phyloP scores from a whole-genome alignment of 2,888 invertebrate genomes.

The Tachystola acroxantha region DNA sequence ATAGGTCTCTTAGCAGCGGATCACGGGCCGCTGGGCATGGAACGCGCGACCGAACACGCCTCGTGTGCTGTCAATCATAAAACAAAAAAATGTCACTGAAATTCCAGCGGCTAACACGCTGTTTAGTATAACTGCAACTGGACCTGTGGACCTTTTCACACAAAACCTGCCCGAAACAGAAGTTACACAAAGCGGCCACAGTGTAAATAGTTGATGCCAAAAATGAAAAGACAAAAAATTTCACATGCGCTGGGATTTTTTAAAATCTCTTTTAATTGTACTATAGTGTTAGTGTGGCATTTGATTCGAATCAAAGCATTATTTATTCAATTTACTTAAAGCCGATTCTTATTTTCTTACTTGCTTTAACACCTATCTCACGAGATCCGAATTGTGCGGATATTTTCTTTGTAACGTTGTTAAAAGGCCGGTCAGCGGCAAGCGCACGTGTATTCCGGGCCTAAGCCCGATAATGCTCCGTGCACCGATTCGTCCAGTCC shows the following conservation, averaged over 20 bases:
- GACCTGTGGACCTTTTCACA: slow-evolving; percentile 42
- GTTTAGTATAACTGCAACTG: slow-evolving; percentile 44
- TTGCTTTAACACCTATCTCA: neutral
- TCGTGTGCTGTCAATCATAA: slow-evolving; percentile 76
- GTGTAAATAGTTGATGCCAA: slow-evolving; percentile 25
- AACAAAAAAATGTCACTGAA: slow-evolving; percentile 60
- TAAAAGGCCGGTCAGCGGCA: slow-evolving; percentile 47
- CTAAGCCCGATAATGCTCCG: slow-evolving; percentile 52
- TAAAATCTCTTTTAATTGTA: neutral
- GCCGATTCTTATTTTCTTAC: neutral
- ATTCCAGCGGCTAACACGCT: slow-evolving; percentile 59
- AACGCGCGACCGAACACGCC: slow-evolving; percentile 70
- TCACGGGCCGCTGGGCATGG: slow-evolving; percentile 63
- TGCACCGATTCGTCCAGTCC: slow-evolving; percentile 60
- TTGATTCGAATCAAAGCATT: neutral
- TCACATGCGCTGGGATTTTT: neutral
- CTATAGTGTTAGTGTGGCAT: neutral
- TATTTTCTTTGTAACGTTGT: slow-evolving; percentile 43
- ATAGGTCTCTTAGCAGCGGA: slow-evolving; percentile 62
- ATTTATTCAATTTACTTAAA: neutral
- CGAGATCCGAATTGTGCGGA: slow-evolving; percentile 6
- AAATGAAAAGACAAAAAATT: slow-evolving; percentile 6
- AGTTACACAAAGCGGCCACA: slow-evolving; percentile 45
- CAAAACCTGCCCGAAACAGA: slow-evolving; percentile 37
- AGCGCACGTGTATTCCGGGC: slow-evolving; percentile 47